Evolutionary conservation across 2,797 vertebrate species (phyloP).

Genomic region (Naso thynnoides): DNA sequence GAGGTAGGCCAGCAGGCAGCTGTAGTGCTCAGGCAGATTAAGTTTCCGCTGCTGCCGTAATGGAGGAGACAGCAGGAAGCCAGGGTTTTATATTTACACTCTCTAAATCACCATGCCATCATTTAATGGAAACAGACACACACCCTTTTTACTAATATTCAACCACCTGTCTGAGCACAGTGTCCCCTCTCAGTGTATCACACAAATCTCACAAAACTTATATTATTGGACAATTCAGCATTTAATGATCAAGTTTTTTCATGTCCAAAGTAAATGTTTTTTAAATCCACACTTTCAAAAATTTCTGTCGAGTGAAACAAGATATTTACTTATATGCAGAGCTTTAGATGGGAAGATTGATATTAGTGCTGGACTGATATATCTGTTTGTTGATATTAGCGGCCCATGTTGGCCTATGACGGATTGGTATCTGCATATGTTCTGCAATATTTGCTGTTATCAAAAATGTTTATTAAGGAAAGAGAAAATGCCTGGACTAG

Average conservation of each 20-base stretch:
- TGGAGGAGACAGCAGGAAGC: conserved; percentile 83
- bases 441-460: too few species aligned
- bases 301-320: background rate
- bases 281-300: background rate
- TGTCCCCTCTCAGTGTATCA: background rate
- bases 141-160: conserved; percentile 41
- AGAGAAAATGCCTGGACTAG: too few species aligned
- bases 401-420: too few species aligned
- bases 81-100: conserved; percentile 81
- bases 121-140: conserved; percentile 46
- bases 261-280: background rate
- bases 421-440: too few species aligned
- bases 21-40: conserved; percentile 76
- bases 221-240: background rate
- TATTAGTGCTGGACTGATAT: too few species aligned
- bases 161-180: conserved; percentile 8
- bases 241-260: too few species aligned
- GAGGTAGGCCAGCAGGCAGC: conserved; percentile 58
- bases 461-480: too few species aligned
- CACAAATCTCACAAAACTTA: conserved; percentile 18
- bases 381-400: too few species aligned
- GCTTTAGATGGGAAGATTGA: background rate
- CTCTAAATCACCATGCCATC: conserved; percentile 76
- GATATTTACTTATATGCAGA: background rate
- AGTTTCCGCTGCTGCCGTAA: conserved; percentile 80